Percentiles rank a stretch among this genome's conserved stretches.
Conservation (phyloP, 2,888 invertebrate genomes). For the Acronicta aceris region DNA sequence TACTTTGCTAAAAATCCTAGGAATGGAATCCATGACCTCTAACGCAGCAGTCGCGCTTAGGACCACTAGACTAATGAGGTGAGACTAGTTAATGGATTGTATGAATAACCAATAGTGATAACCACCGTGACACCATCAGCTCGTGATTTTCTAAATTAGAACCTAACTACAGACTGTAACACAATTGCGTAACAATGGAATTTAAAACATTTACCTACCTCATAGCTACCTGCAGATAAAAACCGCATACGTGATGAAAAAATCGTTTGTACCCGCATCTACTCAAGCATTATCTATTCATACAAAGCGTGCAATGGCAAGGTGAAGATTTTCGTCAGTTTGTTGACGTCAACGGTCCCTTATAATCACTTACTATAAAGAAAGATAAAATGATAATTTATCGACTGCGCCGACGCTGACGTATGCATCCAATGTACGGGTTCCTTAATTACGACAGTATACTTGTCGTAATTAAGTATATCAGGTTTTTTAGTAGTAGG, state of each 20-base stretch:
- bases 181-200: conserved; percentile 14
- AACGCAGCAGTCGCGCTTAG: no score
- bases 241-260: conserved; percentile 26
- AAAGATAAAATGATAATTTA: conserved; percentile 5
- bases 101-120: no score
- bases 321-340: conserved; percentile 58
- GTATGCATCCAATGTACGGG: conserved; percentile 10
- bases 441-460: not conserved
- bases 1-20: no score
- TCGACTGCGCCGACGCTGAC: not conserved
- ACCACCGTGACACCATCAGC: no score
- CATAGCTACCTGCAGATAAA: conserved; percentile 18
- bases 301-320: conserved; percentile 48
- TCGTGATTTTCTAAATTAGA: no score
- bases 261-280: conserved; percentile 49
- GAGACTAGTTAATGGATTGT: no score
- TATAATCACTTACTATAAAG: conserved; percentile 27
- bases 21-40: no score
- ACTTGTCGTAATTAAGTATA: no score
- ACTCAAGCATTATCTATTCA: conserved; percentile 42
- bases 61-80: no score
- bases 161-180: not conserved
- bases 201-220: conserved; percentile 5
- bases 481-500: not conserved
- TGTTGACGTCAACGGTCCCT: conserved; percentile 49